Conservation (phyloP, 2,113 vertebrate species). For the Pantherophis guttatus region DNA sequence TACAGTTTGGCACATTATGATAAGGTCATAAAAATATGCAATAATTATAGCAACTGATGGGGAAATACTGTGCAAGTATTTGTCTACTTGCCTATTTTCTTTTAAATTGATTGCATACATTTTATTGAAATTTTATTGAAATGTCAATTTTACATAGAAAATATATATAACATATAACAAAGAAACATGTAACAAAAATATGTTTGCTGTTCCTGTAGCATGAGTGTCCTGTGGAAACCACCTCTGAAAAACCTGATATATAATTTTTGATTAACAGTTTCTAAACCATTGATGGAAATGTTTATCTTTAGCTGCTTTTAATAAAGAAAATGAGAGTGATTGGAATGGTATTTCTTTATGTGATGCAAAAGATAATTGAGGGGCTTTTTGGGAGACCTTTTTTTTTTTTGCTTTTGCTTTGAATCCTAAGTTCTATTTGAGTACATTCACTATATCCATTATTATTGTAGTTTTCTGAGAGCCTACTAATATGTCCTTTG, state of each 20-base stretch:
- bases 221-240: conserved; percentile 55
- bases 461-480: conserved; percentile 56
- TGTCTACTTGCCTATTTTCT: conserved; percentile 64
- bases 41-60: conserved; percentile 63
- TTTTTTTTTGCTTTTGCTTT: conserved; percentile 56
- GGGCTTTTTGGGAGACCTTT: neutral
- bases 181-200: conserved; percentile 54
- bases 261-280: conserved; percentile 35
- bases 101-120: conserved; percentile 61
- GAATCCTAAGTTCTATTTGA: conserved; percentile 51
- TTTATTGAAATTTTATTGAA: conserved; percentile 56
- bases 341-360: neutral
- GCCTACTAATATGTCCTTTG: conserved; percentile 55
- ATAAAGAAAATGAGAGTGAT: neutral
- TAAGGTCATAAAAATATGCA: conserved; percentile 61
- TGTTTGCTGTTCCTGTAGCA: conserved; percentile 50
- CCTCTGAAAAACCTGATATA: conserved; percentile 53
- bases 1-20: conserved; percentile 58
- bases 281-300: neutral
- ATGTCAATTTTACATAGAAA: conserved; percentile 51
- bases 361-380: conserved; percentile 50
- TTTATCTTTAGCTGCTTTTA: conserved; percentile 2
- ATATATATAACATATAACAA: too few species aligned
- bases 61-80: conserved; percentile 61
- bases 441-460: conserved; percentile 57